Evolutionary conservation across 2,888 invertebrate species (phyloP).

Genomic region (Eupithecia vulgata): DNA sequence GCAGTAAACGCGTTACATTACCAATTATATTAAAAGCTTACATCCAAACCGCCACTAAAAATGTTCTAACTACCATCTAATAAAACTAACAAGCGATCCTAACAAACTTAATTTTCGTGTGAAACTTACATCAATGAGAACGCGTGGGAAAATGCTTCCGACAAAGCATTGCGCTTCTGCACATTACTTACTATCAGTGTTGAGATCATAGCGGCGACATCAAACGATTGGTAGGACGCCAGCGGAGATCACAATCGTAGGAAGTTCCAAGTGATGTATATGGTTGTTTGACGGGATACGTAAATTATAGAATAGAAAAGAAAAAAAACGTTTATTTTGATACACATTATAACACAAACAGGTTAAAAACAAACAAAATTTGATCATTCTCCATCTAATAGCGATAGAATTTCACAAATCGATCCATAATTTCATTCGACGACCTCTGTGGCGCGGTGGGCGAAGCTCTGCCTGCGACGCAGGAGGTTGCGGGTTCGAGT

Average conservation of each 20-base stretch:
- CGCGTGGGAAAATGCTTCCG: background rate
- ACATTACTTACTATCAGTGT: background rate
- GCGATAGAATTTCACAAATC: too few species aligned
- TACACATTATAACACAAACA: too few species aligned
- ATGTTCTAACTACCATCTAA: background rate
- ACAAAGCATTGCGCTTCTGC: conserved; percentile 1
- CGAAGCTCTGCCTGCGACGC: too few species aligned
- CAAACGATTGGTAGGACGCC: conserved; percentile 28
- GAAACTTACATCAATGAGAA: background rate
- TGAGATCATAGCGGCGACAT: conserved; percentile 24
- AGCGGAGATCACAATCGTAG: conserved; percentile 13
- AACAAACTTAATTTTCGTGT: background rate
- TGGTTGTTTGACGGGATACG: background rate
- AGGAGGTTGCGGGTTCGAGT: too few species aligned
- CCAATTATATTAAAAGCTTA: too few species aligned
- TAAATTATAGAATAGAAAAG: background rate
- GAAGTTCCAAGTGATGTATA: conserved; percentile 23
- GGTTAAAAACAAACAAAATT: too few species aligned
- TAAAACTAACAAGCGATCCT: background rate
- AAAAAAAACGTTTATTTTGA: too few species aligned
- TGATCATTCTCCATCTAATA: too few species aligned
- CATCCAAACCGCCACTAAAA: background rate
- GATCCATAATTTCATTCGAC: too few species aligned
- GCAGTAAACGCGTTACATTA: too few species aligned
- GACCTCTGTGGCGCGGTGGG: too few species aligned